Evolutionary conservation across 2,113 vertebrate genomes (phyloP).

Genomic region (Oncorhynchus kisutch): DNA sequence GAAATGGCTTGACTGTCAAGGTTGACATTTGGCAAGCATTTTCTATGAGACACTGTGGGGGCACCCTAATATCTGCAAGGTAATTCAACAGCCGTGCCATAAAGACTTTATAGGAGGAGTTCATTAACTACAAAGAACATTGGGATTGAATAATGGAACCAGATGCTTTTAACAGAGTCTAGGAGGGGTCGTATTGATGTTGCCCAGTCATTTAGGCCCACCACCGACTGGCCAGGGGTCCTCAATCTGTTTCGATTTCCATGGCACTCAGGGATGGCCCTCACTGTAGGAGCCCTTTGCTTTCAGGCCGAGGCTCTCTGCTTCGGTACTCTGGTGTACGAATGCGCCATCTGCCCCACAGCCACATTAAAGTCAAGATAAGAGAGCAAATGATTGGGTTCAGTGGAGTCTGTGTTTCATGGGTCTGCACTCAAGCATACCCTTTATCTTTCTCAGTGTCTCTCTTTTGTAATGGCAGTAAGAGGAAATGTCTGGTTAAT

Average conservation of each 20-base stretch:
- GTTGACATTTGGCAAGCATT: not conserved
- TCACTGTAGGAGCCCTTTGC: conserved; percentile 21
- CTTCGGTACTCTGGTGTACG: conserved; percentile 15
- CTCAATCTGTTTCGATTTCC: conserved; percentile 49
- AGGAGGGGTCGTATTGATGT: conserved; percentile 40
- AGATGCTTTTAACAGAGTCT: conserved; percentile 19
- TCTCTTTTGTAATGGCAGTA: not conserved
- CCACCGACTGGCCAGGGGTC: conserved; percentile 13
- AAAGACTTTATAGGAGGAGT: conserved; percentile 34
- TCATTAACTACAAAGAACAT: conserved; percentile 53
- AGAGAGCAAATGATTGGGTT: conserved; percentile 30
- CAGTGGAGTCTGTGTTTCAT: conserved; percentile 33
- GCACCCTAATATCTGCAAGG: conserved; percentile 5
- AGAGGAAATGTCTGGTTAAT: not conserved
- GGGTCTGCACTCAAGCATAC: conserved; percentile 11
- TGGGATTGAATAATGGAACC: conserved; percentile 43
- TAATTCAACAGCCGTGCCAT: conserved; percentile 8
- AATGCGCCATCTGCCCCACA: conserved; percentile 21
- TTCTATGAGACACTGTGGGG: not conserved
- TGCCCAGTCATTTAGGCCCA: conserved; percentile 51
- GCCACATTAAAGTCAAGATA: conserved; percentile 23
- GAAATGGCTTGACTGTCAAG: not conserved
- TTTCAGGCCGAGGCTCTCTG: conserved; percentile 28
- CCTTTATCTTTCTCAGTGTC: conserved; percentile 24
- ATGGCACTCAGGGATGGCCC: conserved; percentile 34